Evolutionary conservation across 92 coral and sea anemone species (phyloP).

Genomic region (Epizoanthus ramosus): DNA sequence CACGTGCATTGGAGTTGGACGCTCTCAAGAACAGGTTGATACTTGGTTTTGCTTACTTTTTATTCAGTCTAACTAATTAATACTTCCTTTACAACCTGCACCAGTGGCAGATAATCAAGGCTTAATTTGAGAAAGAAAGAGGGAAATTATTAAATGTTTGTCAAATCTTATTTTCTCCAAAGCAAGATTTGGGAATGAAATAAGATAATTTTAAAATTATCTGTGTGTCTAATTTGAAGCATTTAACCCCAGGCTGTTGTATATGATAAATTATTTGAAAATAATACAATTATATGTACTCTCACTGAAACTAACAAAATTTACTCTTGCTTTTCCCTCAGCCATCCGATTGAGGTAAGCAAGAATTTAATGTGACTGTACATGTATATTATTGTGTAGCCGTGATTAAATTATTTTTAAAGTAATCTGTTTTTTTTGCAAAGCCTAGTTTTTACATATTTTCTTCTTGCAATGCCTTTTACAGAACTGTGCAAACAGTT

Average conservation of each 20-base stretch:
- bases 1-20: conserved; percentile 89
- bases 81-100: not conserved
- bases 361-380: not conserved
- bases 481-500: too few species aligned
- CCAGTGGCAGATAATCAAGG: not conserved
- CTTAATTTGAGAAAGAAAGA: too few species aligned
- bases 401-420: not conserved
- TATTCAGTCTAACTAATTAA: too few species aligned
- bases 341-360: conserved; percentile 97
- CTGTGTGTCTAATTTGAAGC: too few species aligned
- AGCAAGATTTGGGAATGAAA: too few species aligned
- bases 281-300: not conserved
- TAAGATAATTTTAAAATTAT: too few species aligned
- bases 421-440: too few species aligned
- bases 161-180: too few species aligned
- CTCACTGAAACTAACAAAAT: not conserved
- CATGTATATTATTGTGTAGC: too few species aligned
- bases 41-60: not conserved
- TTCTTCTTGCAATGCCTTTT: too few species aligned
- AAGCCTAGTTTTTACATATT: too few species aligned
- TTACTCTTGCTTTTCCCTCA: conserved; percentile 35
- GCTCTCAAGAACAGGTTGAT: conserved; percentile 89
- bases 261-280: not conserved
- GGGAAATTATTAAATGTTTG: too few species aligned
- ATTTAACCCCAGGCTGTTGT: not conserved